Conservation (phyloP, 2,113 vertebrate species). For the Ardeotis arabs region DNA sequence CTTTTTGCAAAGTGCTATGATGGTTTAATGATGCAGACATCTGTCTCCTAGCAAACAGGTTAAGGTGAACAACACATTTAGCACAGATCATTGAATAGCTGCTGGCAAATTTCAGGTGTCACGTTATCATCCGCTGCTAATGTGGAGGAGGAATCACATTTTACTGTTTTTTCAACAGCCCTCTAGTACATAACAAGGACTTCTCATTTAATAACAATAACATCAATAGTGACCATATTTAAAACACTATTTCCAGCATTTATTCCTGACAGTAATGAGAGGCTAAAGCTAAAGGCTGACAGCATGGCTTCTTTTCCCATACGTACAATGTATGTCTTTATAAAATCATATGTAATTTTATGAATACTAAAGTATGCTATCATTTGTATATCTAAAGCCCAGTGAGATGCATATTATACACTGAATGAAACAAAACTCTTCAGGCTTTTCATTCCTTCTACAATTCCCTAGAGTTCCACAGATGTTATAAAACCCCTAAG, state of each 20-base stretch:
- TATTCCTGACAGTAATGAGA: not conserved
- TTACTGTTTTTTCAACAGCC: not conserved
- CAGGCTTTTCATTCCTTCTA: not conserved
- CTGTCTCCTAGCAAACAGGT: not conserved
- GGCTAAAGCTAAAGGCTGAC: not conserved
- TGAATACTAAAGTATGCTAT: not conserved
- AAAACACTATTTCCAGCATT: not conserved
- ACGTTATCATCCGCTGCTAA: not conserved
- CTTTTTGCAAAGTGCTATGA: not conserved
- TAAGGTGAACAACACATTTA: not conserved
- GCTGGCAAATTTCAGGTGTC: not conserved
- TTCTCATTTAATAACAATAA: not conserved
- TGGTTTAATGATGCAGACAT: not conserved
- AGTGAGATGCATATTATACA: not conserved
- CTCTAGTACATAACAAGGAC: not conserved
- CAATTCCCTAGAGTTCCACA: constrained; percentile 6
- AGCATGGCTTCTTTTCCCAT: not conserved
- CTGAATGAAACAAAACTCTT: constrained; percentile 26
- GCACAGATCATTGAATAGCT: not conserved
- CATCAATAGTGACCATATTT: not conserved
- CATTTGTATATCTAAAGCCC: constrained; percentile 16
- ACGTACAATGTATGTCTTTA: not conserved
- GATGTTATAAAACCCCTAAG: constrained; percentile 20
- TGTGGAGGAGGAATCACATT: not conserved
- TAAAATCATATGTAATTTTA: not conserved